These are phyloP conservation scores for Ruditapes philippinarum DNA, from an alignment of 1,140 invertebrate genomes.

Conservation along the genomic window DNA sequence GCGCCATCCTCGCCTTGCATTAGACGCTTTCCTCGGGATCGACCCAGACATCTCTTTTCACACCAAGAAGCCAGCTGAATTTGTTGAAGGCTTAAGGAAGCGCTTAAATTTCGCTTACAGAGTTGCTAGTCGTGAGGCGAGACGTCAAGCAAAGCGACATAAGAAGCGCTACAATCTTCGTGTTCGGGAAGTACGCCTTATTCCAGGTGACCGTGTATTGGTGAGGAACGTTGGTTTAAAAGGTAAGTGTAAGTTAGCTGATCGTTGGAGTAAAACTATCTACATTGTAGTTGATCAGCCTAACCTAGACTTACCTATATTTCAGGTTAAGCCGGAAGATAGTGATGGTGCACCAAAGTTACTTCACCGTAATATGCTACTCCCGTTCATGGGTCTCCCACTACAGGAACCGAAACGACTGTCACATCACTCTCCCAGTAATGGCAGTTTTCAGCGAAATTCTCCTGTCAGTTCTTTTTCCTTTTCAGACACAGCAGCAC, in stretches of 20 bases:
- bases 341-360: neutral
- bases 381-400: conserved; percentile 6
- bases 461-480: no score
- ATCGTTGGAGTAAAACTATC: neutral
- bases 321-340: neutral
- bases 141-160: conserved; percentile 8
- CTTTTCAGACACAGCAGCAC: no score
- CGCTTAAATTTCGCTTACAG: conserved; percentile 38
- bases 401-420: neutral
- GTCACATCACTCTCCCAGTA: no score
- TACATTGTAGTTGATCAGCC: neutral
- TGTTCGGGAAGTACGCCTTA: conserved; percentile 10
- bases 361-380: conserved; percentile 4
- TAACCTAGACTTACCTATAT: conserved; percentile 20
- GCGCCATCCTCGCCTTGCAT: conserved; percentile 38
- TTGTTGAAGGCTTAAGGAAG: conserved; percentile 4
- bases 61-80: neutral
- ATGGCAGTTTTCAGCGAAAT: no score
- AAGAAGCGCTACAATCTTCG: conserved; percentile 34
- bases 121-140: neutral
- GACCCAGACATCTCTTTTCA: neutral
- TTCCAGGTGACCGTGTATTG: conserved; percentile 51
- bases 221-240: conserved; percentile 34
- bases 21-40: neutral
- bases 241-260: conserved; percentile 30